Evolutionary conservation across 1,140 invertebrate species (phyloP).

Genomic region (Metopolophium dirhodum): DNA sequence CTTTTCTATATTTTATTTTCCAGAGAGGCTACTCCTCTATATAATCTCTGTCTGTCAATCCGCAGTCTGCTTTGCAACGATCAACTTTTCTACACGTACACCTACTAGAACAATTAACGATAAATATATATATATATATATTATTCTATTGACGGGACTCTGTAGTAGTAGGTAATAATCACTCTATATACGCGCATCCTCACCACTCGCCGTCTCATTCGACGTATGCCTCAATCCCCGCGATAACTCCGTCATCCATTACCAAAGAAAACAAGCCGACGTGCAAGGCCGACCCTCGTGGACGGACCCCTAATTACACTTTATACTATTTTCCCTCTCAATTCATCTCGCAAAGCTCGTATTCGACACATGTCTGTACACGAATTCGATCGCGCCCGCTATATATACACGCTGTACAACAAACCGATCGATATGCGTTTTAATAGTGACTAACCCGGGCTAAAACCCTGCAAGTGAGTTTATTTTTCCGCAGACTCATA

Average conservation of each 20-base stretch:
- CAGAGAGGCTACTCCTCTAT: neutral
- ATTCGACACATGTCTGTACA: conserved; percentile 40
- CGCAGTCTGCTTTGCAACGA: conserved; percentile 18
- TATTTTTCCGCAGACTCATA: neutral
- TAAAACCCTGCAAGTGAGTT: neutral
- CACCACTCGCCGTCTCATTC: neutral
- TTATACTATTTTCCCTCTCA: neutral
- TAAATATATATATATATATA: neutral
- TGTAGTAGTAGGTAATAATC: neutral
- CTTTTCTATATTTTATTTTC: neutral
- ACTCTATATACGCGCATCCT: neutral
- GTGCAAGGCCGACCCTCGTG: neutral
- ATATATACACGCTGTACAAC: neutral
- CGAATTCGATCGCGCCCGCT: neutral
- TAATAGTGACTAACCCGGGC: neutral
- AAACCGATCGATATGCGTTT: neutral
- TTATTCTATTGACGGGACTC: neutral
- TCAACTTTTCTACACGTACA: neutral
- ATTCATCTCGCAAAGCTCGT: conserved; percentile 21
- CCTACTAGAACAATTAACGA: conserved; percentile 19
- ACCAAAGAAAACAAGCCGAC: conserved; percentile 47
- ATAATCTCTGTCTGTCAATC: conserved; percentile 36
- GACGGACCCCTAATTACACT: conserved; percentile 36
- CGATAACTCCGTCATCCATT: conserved; percentile 26
- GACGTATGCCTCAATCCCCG: neutral